Evolutionary conservation across 2,113 vertebrate genomes (phyloP).

Genomic region (Ancistrus triradiatus): DNA sequence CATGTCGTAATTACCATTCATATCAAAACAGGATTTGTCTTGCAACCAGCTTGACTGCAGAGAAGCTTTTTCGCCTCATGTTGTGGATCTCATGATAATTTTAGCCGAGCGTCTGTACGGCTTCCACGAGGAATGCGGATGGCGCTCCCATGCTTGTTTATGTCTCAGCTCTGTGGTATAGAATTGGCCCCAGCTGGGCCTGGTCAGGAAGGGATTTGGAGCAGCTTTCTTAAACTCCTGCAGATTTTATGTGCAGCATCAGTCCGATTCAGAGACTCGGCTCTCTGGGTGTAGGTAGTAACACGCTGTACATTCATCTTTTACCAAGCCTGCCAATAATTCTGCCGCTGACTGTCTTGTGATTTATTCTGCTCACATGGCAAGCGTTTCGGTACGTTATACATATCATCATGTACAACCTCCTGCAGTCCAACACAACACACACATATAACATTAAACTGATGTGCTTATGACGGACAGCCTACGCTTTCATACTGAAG

Average conservation of each 20-base stretch:
- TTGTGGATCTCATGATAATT: slow-evolving; percentile 48
- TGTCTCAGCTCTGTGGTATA: slow-evolving; percentile 58
- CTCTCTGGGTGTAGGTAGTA: no score
- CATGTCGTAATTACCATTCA: slow-evolving; percentile 6
- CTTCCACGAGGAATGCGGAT: slow-evolving; percentile 66
- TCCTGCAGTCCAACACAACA: no score
- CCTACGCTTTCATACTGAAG: no score
- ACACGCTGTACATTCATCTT: no score
- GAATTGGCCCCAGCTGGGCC: slow-evolving; percentile 49
- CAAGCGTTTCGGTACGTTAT: no score
- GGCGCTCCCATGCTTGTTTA: slow-evolving; percentile 59
- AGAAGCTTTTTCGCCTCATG: slow-evolving; percentile 3
- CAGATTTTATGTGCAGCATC: background rate
- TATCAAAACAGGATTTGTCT: slow-evolving; percentile 6
- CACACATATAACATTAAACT: no score
- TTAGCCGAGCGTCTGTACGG: slow-evolving; percentile 57
- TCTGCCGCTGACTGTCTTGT: no score
- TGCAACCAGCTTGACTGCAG: background rate
- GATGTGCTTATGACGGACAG: no score
- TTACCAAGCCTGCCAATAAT: no score
- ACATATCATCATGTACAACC: no score
- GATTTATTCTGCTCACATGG: no score
- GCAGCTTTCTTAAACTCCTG: slow-evolving; percentile 3
- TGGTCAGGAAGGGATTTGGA: slow-evolving; percentile 37
- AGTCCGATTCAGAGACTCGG: no score